Conservation (phyloP, 2,113 vertebrate species). For the Alethe diademata region DNA sequence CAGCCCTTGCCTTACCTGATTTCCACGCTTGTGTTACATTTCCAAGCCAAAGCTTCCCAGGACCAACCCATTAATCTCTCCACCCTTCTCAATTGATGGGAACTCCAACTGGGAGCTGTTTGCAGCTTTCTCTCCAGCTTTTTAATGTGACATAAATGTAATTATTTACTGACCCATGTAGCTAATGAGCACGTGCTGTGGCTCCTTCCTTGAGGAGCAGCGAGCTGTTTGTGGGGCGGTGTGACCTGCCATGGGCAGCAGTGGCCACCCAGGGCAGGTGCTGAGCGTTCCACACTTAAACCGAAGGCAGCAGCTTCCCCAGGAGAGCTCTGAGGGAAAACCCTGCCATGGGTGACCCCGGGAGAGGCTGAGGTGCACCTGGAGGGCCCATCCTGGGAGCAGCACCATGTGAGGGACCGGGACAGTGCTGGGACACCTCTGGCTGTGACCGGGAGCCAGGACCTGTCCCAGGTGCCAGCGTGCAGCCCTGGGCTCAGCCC, state of each 20-base stretch:
- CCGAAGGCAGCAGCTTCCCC: accelerated
- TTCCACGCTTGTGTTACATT: neutral
- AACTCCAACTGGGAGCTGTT: neutral
- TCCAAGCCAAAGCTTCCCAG: neutral
- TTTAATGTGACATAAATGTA: neutral
- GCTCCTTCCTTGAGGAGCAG: neutral
- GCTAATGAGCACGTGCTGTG: accelerated
- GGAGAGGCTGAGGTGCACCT: accelerated
- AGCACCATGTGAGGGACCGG: neutral
- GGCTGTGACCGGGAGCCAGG: accelerated
- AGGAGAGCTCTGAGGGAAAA: neutral
- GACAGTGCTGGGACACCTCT: neutral
- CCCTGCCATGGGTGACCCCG: accelerated
- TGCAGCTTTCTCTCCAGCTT: neutral
- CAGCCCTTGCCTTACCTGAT: neutral
- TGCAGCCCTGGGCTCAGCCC: too few species aligned
- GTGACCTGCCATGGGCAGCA: neutral
- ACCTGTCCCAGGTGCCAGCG: too few species aligned
- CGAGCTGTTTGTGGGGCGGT: accelerated
- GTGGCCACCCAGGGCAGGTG: accelerated
- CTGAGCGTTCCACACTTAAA: accelerated
- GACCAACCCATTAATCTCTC: neutral
- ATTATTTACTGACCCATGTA: neutral
- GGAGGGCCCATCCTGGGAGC: neutral
- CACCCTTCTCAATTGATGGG: neutral